phyloP scores from a whole-genome alignment of 2,888 invertebrate genomes.

The Lobophora halterata region DNA sequence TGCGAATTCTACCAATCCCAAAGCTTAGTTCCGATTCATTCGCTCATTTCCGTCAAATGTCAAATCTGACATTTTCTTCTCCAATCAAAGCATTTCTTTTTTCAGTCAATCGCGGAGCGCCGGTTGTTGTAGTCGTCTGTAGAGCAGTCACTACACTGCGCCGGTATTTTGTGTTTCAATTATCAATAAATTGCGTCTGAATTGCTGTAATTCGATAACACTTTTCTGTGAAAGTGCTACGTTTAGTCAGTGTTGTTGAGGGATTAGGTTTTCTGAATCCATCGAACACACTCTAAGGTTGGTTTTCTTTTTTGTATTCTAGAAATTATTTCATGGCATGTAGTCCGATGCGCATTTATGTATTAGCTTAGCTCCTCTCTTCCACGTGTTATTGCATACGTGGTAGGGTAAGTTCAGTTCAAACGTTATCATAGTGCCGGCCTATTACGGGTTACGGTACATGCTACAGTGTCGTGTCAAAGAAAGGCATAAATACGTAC shows the following conservation, averaged over 20 bases:
- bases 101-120: conserved; percentile 63
- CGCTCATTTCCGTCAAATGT: conserved; percentile 9
- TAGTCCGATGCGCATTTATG: conserved; percentile 38
- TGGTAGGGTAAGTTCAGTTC: conserved; percentile 20
- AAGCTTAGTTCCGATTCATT: not conserved
- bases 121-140: conserved; percentile 64
- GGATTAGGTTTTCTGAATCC: conserved; percentile 52
- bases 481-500: no score
- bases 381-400: conserved; percentile 55
- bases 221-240: conserved; percentile 61
- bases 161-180: conserved; percentile 63
- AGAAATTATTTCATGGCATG: conserved; percentile 38
- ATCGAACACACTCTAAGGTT: conserved; percentile 65
- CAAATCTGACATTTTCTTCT: conserved; percentile 6
- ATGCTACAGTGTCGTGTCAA: no score
- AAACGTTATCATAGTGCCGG: no score
- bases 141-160: conserved; percentile 59
- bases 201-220: conserved; percentile 46
- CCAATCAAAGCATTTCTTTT: conserved; percentile 1
- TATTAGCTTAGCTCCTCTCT: conserved; percentile 23
- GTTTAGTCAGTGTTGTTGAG: conserved; percentile 48
- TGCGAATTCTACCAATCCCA: conserved; percentile 8
- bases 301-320: conserved; percentile 46
- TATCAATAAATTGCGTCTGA: conserved; percentile 37
- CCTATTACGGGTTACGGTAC: no score